These are phyloP conservation scores for Pammene fasciana DNA, from an alignment of 2,888 invertebrate genomes.

Conservation along the genomic window DNA sequence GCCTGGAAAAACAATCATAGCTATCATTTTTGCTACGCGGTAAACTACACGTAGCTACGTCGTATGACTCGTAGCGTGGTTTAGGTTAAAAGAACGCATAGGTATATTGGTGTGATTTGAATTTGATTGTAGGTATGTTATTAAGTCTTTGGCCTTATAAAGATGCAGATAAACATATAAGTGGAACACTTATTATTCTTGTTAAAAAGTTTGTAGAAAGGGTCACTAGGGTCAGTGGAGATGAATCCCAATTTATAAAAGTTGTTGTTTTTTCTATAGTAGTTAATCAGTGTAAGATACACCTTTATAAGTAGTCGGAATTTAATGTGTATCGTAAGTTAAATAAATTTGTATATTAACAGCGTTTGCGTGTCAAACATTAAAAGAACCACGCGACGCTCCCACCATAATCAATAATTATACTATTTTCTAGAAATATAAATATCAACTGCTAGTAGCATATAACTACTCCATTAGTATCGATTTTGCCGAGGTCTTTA, in stretches of 20 bases:
- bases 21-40: not conserved
- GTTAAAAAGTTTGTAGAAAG: too few relatives aligned
- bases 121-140: too few relatives aligned
- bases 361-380: slow-evolving; percentile 26
- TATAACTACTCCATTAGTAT: slow-evolving; percentile 42
- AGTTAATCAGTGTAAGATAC: too few relatives aligned
- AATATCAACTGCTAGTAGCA: slow-evolving; percentile 30
- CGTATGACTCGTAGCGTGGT: slow-evolving; percentile 13
- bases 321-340: not conserved
- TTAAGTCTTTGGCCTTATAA: too few relatives aligned
- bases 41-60: slow-evolving; percentile 1
- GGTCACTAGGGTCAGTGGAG: too few relatives aligned
- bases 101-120: too few relatives aligned
- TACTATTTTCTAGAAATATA: slow-evolving; percentile 43
- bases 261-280: too few relatives aligned
- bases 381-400: slow-evolving; percentile 40
- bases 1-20: too few relatives aligned
- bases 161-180: too few relatives aligned
- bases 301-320: too few relatives aligned
- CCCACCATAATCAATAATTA: slow-evolving; percentile 46
- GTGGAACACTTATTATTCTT: not conserved
- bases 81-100: not conserved
- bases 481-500: slow-evolving; percentile 49
- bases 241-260: too few relatives aligned
- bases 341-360: not conserved